Base-by-base conservation (phyloP, 2,888 invertebrate genomes). In the Pollenia labialis region DNA sequence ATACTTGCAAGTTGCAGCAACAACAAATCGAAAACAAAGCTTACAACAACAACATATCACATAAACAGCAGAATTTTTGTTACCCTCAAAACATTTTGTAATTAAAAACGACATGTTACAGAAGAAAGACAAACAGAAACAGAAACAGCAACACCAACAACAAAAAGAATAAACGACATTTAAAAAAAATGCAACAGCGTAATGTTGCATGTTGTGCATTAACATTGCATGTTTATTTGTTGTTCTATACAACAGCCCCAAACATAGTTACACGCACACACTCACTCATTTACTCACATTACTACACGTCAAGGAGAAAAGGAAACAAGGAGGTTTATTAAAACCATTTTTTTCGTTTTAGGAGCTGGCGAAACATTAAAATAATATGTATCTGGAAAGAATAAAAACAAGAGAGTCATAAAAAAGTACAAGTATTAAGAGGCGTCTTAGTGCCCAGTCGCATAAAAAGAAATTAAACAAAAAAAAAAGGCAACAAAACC, bases 81-180 rank as follows among this genome's bases (percentile, higher is more conserved):
- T 87, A 76, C 80, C 75, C 84, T 84, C 80, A 81, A 84, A 87
- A 54, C 77, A 77, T 84, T 87, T 87, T 87, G 72, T 87, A 84
- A 84, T 87, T 87, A 87, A 87, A 87, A 87, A 81, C 81, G 84
- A 87, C 86, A 84, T 82, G 77, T 60, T 79, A 60, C 82, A 75
- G 82, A n/a, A 44, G 68, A 69, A 76, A 75, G 81, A 76, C 75
- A 82, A 82, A 76, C 81, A 83, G 56, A 76, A 74, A 82, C 77
- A 85, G 23, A 44, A 81, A 52, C 81, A 16, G 64, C 32, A 58
- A 60, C 48, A 74, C 54, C 46, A 75, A 54, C 46, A 58, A 69
- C 44, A 80, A 72, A 44, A 71, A 82, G 58, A 56, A 81, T 48
- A 52, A 60, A 72, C 14, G 16, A 56, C 52, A 71, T 46, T 68